Evolutionary conservation across 2,888 invertebrate species (phyloP).

Genomic region (Synergus itoensis): DNA sequence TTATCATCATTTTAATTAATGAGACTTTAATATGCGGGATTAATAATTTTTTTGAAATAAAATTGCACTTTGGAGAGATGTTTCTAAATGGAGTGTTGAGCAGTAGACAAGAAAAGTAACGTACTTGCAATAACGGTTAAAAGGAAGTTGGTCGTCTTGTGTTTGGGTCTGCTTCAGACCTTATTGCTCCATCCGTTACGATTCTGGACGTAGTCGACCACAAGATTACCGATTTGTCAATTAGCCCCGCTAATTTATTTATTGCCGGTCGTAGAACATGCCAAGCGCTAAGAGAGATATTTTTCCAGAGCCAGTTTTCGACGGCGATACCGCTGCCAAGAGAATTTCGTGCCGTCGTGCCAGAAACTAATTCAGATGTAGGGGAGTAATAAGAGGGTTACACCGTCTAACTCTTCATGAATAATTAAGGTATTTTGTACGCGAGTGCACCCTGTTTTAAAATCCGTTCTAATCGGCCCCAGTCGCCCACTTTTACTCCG

Average conservation of each 20-base stretch:
- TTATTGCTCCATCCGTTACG: slow-evolving; percentile 39
- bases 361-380: slow-evolving; percentile 58
- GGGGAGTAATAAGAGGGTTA: slow-evolving; percentile 51
- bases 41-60: neutral
- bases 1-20: too few relatives aligned
- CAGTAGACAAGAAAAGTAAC: neutral
- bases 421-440: slow-evolving; percentile 25
- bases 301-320: slow-evolving; percentile 20
- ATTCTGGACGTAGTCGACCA: slow-evolving; percentile 46
- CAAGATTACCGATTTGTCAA: slow-evolving; percentile 73
- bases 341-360: slow-evolving; percentile 39
- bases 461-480: slow-evolving; percentile 1
- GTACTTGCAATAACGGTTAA: neutral
- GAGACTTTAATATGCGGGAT: neutral
- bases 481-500: neutral
- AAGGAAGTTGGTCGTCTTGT: slow-evolving; percentile 9
- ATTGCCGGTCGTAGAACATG: slow-evolving; percentile 54
- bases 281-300: slow-evolving; percentile 39
- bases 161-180: slow-evolving; percentile 15
- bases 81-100: neutral
- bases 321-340: slow-evolving; percentile 35
- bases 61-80: neutral
- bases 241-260: slow-evolving; percentile 73
- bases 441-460: neutral
- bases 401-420: slow-evolving; percentile 29